Conservation (phyloP, 1,140 invertebrate species). For the Drosophila miranda region DNA sequence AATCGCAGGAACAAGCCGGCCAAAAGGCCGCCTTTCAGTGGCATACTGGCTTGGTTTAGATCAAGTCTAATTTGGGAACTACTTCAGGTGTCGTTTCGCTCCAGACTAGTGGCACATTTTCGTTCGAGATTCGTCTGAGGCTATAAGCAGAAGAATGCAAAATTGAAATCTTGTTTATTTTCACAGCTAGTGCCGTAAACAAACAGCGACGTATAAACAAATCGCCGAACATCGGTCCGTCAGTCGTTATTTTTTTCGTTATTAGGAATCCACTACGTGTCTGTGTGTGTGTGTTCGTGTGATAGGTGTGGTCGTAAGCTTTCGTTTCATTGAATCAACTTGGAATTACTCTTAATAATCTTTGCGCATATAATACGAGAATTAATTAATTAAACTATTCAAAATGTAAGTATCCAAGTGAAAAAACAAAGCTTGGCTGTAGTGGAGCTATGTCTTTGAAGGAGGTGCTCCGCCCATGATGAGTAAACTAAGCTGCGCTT, state of each 20-base stretch:
- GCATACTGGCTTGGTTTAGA: conserved; percentile 47
- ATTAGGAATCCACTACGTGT: conserved; percentile 34
- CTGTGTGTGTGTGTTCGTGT: conserved; percentile 12
- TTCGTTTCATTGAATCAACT: conserved; percentile 4
- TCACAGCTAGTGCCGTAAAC: conserved; percentile 45
- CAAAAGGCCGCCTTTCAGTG: conserved; percentile 9
- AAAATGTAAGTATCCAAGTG: neutral
- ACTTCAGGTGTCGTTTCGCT: conserved; percentile 28
- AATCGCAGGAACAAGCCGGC: conserved; percentile 31
- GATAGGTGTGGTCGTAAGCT: conserved; percentile 60
- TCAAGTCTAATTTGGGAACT: conserved; percentile 21
- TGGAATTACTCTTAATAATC: too few species aligned
- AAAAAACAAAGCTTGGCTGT: neutral
- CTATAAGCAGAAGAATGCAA: conserved; percentile 55
- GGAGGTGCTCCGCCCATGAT: conserved; percentile 22
- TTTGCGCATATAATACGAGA: too few species aligned
- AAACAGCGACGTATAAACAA: conserved; percentile 35
- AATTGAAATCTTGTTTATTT: conserved; percentile 56
- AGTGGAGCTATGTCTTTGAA: neutral
- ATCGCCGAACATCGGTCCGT: conserved; percentile 2
- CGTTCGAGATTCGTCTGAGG: conserved; percentile 31
- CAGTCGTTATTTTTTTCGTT: conserved; percentile 18
- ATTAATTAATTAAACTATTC: conserved; percentile 1
- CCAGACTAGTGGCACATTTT: conserved; percentile 70
- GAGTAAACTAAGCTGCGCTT: conserved; percentile 32